Percentiles rank a stretch among this genome's conserved stretches.
phyloP scores from a whole-genome alignment of 1,140 invertebrate genomes.

The Heliconius melpomene region DNA sequence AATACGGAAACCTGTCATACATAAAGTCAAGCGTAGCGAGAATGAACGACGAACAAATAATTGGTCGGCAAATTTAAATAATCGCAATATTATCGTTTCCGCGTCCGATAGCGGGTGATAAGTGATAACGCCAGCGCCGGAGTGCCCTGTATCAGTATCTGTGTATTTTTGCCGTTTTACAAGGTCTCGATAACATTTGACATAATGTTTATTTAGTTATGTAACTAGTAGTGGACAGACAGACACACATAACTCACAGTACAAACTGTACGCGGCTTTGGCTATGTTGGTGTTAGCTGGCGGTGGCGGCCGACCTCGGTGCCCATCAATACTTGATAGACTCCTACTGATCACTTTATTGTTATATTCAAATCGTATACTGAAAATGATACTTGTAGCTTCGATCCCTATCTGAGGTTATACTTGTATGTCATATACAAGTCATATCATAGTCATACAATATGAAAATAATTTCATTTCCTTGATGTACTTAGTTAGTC shows the following conservation, averaged over 20 bases:
- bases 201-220: neutral
- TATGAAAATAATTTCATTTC: too few species aligned
- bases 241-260: neutral
- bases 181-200: constrained; percentile 1
- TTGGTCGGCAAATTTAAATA: neutral
- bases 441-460: too few species aligned
- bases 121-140: neutral
- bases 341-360: neutral
- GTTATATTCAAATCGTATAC: neutral
- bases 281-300: neutral
- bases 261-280: neutral
- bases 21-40: neutral
- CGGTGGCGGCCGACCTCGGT: neutral
- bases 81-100: neutral
- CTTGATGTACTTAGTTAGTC: too few species aligned
- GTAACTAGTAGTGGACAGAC: neutral
- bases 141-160: neutral
- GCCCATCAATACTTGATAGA: neutral
- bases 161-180: constrained; percentile 2
- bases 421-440: too few species aligned
- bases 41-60: neutral
- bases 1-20: neutral
- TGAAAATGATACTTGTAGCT: too few species aligned
- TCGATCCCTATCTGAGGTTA: too few species aligned
- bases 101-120: neutral